Conservation (phyloP, 1,140 invertebrate species). For the Dinoponera quadriceps region DNA sequence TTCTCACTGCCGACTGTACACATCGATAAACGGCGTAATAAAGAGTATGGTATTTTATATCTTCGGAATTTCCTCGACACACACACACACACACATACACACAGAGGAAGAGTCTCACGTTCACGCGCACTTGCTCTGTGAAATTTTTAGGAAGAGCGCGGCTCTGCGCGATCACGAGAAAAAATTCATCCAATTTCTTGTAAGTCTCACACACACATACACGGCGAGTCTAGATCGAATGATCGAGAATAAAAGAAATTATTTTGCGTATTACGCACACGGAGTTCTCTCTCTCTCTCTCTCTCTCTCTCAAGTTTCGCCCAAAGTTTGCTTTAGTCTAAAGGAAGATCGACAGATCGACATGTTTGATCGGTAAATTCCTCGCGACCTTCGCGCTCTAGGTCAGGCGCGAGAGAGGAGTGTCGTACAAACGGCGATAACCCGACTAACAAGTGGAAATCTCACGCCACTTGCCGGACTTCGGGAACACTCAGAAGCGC, state of each 20-base stretch:
- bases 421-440: not conserved
- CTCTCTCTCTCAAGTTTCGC: too few species aligned
- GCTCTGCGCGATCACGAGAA: not conserved
- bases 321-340: too few species aligned
- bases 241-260: constrained; percentile 52
- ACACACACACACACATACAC: too few species aligned
- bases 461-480: constrained; percentile 69
- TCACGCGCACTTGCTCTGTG: not conserved
- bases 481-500: constrained; percentile 72
- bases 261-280: constrained; percentile 39
- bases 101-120: not conserved
- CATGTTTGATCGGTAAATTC: too few species aligned
- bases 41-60: constrained; percentile 33
- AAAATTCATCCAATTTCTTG: not conserved
- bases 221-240: not conserved
- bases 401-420: not conserved
- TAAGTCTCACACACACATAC: not conserved
- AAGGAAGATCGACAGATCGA: too few species aligned
- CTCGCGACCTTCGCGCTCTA: not conserved
- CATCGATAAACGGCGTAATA: not conserved
- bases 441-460: constrained; percentile 19
- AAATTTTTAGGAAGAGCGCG: not conserved
- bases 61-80: not conserved
- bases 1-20: too few species aligned
- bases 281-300: too few species aligned